A percentile compares a stretch with the other conserved stretches of the same genome.
Evolutionary conservation across 1,140 invertebrate species (phyloP).

Genomic region (Contarinia nasturtii): DNA sequence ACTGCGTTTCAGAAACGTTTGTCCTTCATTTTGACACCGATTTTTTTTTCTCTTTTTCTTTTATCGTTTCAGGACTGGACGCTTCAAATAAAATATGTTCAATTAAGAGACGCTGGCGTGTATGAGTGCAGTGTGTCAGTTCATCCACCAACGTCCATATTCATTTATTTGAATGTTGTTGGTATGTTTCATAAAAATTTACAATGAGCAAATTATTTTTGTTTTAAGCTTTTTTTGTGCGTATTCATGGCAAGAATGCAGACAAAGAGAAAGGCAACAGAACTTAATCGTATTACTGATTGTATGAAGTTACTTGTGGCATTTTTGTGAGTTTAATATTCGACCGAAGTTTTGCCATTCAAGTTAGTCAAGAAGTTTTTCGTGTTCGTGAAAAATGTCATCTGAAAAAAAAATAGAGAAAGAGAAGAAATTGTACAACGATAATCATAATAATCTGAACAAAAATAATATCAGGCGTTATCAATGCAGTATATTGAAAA

Average conservation of each 20-base stretch:
- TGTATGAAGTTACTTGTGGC: no score
- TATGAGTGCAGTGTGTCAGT: conserved; percentile 81
- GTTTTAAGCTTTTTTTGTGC: neutral
- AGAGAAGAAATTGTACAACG: no score
- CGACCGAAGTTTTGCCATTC: no score
- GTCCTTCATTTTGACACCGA: no score
- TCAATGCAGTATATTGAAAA: no score
- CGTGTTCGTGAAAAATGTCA: no score
- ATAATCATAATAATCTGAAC: no score
- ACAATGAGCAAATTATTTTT: neutral
- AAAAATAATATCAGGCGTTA: no score
- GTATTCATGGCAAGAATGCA: neutral
- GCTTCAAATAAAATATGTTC: conserved; percentile 64
- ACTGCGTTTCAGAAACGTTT: neutral
- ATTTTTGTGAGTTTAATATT: no score
- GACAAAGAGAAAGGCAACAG: conserved; percentile 9
- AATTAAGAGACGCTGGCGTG: conserved; percentile 52
- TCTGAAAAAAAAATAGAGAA: no score
- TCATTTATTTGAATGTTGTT: conserved; percentile 59
- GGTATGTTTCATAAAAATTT: conserved; percentile 36
- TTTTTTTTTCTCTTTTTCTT: neutral
- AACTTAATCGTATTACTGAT: no score
- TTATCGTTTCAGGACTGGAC: conserved; percentile 52
- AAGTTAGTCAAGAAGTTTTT: no score
- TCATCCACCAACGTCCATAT: conserved; percentile 69